These are phyloP conservation scores for Kuschelorhynchus macadamiae DNA, from an alignment of 2,888 invertebrate genomes.

Conservation along the genomic window DNA sequence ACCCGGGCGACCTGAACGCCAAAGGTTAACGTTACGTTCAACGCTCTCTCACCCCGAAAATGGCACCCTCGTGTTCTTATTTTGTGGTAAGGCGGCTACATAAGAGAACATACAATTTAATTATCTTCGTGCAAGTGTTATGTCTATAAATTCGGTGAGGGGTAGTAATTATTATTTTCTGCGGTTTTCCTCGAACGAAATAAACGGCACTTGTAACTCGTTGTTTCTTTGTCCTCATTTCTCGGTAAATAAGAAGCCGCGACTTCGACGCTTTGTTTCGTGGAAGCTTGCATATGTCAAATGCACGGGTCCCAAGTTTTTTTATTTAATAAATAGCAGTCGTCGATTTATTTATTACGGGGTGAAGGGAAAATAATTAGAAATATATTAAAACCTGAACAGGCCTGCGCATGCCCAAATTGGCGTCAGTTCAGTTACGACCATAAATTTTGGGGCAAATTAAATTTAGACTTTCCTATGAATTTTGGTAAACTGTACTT, in stretches of 20 bases:
- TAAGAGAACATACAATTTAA: slow-evolving; percentile 47
- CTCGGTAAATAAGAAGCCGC: slow-evolving; percentile 11
- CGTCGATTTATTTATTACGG: too few species aligned
- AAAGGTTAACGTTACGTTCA: slow-evolving; percentile 54
- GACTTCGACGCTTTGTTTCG: too few species aligned
- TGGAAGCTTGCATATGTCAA: too few species aligned
- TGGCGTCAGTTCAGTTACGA: too few species aligned
- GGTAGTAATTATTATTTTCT: slow-evolving; percentile 30
- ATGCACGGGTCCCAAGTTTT: too few species aligned
- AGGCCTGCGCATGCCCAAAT: too few species aligned
- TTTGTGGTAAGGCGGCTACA: slow-evolving; percentile 36
- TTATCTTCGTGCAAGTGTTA: slow-evolving; percentile 47
- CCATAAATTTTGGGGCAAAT: too few species aligned
- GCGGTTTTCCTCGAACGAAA: slow-evolving; percentile 28
- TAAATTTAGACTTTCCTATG: too few species aligned
- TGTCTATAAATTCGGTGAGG: slow-evolving; percentile 40
- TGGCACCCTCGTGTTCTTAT: slow-evolving; percentile 49
- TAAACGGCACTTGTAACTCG: slow-evolving; percentile 15
- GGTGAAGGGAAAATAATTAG: too few species aligned
- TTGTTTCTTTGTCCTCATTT: slow-evolving; percentile 30
- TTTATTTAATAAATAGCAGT: too few species aligned
- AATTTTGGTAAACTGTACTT: too few species aligned
- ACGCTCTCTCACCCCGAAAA: slow-evolving; percentile 52
- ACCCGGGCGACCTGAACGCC: slow-evolving; percentile 44
- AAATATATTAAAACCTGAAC: too few species aligned